Evolutionary conservation across 1,140 invertebrate genomes (phyloP).

Genomic region (Nebria ingens): DNA sequence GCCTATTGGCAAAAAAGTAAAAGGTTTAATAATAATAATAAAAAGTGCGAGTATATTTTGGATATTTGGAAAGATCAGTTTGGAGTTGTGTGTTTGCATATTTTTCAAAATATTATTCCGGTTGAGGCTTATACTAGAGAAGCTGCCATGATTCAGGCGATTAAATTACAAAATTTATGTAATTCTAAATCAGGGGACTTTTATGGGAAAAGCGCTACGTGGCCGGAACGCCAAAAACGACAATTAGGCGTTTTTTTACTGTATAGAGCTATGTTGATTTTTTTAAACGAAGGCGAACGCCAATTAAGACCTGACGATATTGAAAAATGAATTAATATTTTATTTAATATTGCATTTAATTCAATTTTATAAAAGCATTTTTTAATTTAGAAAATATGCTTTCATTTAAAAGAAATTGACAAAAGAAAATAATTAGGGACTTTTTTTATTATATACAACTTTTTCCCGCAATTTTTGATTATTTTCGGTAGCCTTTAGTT

Average conservation of each 20-base stretch:
- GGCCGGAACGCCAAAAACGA: conserved; percentile 56
- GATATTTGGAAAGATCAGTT: conserved; percentile 74
- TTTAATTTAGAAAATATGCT: too few relatives aligned
- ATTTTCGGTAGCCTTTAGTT: too few relatives aligned
- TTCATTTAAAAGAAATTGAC: too few relatives aligned
- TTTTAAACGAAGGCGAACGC: conserved; percentile 76
- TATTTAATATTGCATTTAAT: too few relatives aligned
- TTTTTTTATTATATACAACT: too few relatives aligned
- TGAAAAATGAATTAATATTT: conserved; percentile 15
- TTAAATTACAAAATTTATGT: conserved; percentile 65
- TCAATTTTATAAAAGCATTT: too few relatives aligned
- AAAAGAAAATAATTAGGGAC: too few relatives aligned
- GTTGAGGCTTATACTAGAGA: conserved; percentile 90
- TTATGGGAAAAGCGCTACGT: conserved; percentile 67
- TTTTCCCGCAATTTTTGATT: too few relatives aligned
- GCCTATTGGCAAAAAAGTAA: conserved; percentile 41
- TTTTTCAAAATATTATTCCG: conserved; percentile 84
- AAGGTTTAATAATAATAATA: conserved; percentile 25
- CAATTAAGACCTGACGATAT: conserved; percentile 62
- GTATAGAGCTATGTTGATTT: conserved; percentile 73
- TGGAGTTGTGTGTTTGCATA: conserved; percentile 83
- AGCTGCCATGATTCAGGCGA: conserved; percentile 83
- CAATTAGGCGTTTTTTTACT: conserved; percentile 74
- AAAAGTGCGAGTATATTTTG: conserved; percentile 70
- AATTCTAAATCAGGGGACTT: conserved; percentile 77